Percentiles rank a stretch among this genome's conserved stretches.
These are phyloP conservation scores for Ferrisia virgata DNA, from an alignment of 2,888 invertebrate species.

Conservation along the genomic window DNA sequence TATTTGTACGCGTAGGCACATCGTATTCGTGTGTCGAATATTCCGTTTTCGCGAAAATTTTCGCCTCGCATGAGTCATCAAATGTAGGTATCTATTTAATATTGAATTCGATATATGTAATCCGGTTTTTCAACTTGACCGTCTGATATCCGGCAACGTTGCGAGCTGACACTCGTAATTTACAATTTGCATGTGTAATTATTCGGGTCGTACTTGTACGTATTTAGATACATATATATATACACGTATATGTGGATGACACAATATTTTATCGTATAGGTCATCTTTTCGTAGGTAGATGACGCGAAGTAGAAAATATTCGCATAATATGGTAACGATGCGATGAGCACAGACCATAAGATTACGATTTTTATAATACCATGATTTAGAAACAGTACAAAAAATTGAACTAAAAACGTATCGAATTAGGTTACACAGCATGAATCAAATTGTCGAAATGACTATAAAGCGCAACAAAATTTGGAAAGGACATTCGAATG, in stretches of 20 bases:
- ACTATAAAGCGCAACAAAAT: too few relatives aligned
- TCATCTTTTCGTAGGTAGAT: not conserved
- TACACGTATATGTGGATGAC: not conserved
- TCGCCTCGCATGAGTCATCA: not conserved
- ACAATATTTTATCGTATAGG: not conserved
- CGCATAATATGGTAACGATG: not conserved
- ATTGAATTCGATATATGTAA: not conserved
- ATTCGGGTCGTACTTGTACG: not conserved
- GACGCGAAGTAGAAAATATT: not conserved
- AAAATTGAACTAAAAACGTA: too few relatives aligned
- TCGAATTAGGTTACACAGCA: too few relatives aligned
- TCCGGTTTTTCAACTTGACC: not conserved
- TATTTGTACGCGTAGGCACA: too few relatives aligned
- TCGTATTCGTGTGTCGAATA: not conserved
- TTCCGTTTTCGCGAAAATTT: not conserved
- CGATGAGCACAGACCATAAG: too few relatives aligned
- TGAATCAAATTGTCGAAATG: too few relatives aligned
- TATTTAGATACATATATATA: too few relatives aligned
- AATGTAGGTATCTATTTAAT: not conserved
- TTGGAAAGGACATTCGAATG: too few relatives aligned
- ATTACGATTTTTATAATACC: too few relatives aligned
- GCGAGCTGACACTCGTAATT: not conserved
- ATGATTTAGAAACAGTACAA: too few relatives aligned
- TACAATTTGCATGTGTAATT: not conserved
- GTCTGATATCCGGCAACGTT: not conserved